Conservation (phyloP, 2,888 invertebrate genomes). For the Diloba caeruleocephala region DNA sequence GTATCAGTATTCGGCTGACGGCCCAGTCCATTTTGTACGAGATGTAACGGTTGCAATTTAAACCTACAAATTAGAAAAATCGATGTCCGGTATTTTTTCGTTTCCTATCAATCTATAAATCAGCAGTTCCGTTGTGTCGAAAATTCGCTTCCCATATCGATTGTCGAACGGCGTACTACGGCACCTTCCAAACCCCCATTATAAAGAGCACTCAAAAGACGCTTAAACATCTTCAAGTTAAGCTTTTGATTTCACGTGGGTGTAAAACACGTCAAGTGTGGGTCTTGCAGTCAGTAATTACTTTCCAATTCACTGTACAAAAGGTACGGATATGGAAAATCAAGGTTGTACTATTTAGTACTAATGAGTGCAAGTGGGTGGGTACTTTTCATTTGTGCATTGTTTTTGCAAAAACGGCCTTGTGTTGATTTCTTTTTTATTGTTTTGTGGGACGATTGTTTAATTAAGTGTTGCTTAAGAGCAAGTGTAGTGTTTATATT, state of each 20-base stretch:
- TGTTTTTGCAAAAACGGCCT: conserved; percentile 54
- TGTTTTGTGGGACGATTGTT: conserved; percentile 41
- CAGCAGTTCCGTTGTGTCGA: no score
- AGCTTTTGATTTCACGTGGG: conserved; percentile 69
- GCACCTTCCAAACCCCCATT: conserved; percentile 41
- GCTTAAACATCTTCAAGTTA: conserved; percentile 66
- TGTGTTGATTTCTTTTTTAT: conserved; percentile 52
- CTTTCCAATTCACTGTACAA: conserved; percentile 72
- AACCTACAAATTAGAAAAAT: no score
- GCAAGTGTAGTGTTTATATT: no score
- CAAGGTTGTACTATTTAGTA: conserved; percentile 57
- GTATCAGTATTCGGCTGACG: no score
- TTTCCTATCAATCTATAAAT: no score
- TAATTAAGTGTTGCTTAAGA: conserved; percentile 29
- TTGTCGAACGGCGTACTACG: not conserved
- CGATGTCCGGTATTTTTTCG: no score
- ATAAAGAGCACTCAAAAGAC: conserved; percentile 68
- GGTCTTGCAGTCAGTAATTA: conserved; percentile 72
- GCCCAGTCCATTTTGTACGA: no score
- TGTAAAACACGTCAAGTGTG: conserved; percentile 67
- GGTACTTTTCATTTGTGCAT: conserved; percentile 57
- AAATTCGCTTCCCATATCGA: conserved; percentile 12
- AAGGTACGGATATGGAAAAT: conserved; percentile 59
- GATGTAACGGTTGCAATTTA: no score
- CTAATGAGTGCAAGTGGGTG: conserved; percentile 62